Percentiles rank a stretch among this genome's conserved stretches.
Evolutionary conservation across 2,888 invertebrate genomes (phyloP).

Genomic region (Spatulosminthurus flaviceps): DNA sequence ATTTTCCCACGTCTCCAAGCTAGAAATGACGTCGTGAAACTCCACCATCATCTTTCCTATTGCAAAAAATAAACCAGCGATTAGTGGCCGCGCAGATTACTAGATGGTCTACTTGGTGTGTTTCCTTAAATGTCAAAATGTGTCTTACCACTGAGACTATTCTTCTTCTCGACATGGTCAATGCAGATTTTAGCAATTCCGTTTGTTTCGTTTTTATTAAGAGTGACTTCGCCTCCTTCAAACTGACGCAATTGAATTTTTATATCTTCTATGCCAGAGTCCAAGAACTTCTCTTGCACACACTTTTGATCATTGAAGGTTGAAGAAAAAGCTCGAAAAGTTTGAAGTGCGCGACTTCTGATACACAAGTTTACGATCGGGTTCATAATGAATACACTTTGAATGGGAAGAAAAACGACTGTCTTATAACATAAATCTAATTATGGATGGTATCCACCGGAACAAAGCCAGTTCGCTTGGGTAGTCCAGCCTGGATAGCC

Average conservation of each 20-base stretch:
- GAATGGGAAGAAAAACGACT: too few relatives aligned
- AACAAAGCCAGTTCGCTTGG: slow-evolving; percentile 65
- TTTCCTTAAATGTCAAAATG: too few relatives aligned
- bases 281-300: too few relatives aligned
- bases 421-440: too few relatives aligned
- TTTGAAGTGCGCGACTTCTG: too few relatives aligned
- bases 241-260: not conserved
- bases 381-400: too few relatives aligned
- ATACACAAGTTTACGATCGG: too few relatives aligned
- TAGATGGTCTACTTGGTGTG: too few relatives aligned
- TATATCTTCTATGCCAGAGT: slow-evolving; percentile 3
- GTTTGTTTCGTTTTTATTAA: slow-evolving; percentile 66
- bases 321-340: too few relatives aligned
- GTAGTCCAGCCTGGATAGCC: slow-evolving; percentile 64
- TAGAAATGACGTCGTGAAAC: slow-evolving; percentile 66
- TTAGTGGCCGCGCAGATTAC: too few relatives aligned
- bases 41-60: slow-evolving; percentile 70
- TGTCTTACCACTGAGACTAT: slow-evolving; percentile 69
- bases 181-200: slow-evolving; percentile 68
- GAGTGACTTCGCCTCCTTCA: slow-evolving; percentile 64
- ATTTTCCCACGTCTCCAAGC: slow-evolving; percentile 67
- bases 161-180: slow-evolving; percentile 67
- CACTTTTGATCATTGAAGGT: too few relatives aligned
- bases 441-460: slow-evolving; percentile 31
- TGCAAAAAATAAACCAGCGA: slow-evolving; percentile 44